phyloP scores from a whole-genome alignment of 2,113 vertebrate genomes.

The Takifugu flavidus region DNA sequence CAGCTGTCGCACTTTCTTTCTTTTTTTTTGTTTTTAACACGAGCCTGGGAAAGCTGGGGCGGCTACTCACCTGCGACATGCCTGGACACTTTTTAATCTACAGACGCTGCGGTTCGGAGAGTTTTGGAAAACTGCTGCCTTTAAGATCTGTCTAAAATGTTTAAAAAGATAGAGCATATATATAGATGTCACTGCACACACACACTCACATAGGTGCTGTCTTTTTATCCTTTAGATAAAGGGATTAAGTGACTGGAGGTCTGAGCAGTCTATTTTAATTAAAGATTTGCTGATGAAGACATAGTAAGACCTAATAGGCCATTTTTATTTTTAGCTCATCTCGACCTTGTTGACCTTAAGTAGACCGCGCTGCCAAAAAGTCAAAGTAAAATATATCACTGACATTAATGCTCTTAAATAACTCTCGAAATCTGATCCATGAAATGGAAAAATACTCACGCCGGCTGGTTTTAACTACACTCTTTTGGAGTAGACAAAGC shows the following conservation, averaged over 20 bases:
- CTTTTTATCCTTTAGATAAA: conserved; percentile 57
- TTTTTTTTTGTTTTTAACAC: conserved; percentile 27
- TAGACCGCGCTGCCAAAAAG: conserved; percentile 1
- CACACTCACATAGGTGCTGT: conserved; percentile 9
- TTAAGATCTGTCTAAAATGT: conserved; percentile 9
- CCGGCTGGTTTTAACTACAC: not conserved
- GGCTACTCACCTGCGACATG: conserved; percentile 53
- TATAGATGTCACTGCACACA: conserved; percentile 21
- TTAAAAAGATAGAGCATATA: not conserved
- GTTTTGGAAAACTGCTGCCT: conserved; percentile 19
- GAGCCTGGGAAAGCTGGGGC: conserved; percentile 44
- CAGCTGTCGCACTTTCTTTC: conserved; percentile 27
- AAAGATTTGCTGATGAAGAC: conserved; percentile 74
- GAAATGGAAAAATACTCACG: not conserved
- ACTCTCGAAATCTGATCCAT: conserved; percentile 17
- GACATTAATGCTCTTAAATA: conserved; percentile 18
- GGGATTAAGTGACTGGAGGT: conserved; percentile 63
- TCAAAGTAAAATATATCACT: conserved; percentile 16
- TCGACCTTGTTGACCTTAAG: conserved; percentile 41
- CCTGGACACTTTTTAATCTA: conserved; percentile 44
- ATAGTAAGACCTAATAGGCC: conserved; percentile 55
- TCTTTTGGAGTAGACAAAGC: not conserved
- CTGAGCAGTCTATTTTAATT: conserved; percentile 64
- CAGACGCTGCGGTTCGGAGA: conserved; percentile 17
- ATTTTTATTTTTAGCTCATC: conserved; percentile 60